These are phyloP conservation scores for Phoenicopterus ruber DNA, from an alignment of 2,113 vertebrate species.

Conservation along the genomic window DNA sequence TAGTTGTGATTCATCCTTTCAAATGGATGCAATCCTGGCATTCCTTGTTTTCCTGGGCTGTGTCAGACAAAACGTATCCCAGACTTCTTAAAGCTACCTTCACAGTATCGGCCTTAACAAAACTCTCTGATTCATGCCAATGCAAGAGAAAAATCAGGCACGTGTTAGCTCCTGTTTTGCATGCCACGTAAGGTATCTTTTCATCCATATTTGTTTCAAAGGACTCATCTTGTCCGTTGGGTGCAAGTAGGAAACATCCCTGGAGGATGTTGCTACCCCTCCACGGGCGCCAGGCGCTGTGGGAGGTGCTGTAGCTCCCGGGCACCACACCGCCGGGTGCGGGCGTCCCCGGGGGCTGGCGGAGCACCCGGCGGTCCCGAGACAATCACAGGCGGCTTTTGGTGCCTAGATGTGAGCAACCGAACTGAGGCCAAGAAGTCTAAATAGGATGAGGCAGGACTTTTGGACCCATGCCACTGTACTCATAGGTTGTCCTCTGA, in stretches of 20 bases:
- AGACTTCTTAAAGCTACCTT: neutral
- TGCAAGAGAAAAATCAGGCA: neutral
- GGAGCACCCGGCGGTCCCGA: neutral
- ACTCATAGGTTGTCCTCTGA: rapidly evolving
- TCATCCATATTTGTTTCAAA: neutral
- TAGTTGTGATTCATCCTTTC: constrained; percentile 2
- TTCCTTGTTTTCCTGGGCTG: neutral
- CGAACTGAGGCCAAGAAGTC: neutral
- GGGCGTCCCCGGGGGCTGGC: neutral
- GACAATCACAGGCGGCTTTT: neutral
- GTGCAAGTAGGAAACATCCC: neutral
- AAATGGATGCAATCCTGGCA: neutral
- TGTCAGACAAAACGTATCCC: neutral
- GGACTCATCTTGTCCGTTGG: neutral
- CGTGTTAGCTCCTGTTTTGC: neutral
- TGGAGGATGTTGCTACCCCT: neutral
- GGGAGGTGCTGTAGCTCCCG: neutral
- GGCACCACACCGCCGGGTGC: rapidly evolving
- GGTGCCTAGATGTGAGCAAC: neutral
- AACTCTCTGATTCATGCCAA: neutral
- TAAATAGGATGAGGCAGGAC: neutral
- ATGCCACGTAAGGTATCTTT: neutral
- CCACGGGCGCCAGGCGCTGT: rapidly evolving
- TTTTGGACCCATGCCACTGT: rapidly evolving
- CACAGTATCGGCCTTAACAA: neutral